Conservation (phyloP, 2,797 vertebrate genomes). For the Phalloptychus januarius region DNA sequence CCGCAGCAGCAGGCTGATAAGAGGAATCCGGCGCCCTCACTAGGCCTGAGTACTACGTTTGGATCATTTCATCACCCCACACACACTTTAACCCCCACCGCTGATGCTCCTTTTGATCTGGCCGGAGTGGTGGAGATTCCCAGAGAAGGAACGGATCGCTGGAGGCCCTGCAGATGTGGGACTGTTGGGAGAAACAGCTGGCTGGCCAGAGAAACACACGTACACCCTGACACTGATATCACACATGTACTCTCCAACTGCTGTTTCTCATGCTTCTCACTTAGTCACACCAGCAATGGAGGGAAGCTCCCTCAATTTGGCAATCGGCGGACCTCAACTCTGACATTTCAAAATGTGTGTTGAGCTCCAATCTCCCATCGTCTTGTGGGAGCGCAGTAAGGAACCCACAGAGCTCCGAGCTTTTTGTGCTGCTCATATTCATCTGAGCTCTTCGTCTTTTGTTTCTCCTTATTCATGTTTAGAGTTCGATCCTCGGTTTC, state of each 20-base stretch:
- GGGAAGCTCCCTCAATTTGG: too few species aligned
- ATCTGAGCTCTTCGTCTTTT: background rate
- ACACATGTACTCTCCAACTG: constrained; percentile 68
- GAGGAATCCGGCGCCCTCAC: constrained; percentile 85
- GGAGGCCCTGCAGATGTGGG: constrained; percentile 73
- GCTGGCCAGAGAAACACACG: constrained; percentile 64
- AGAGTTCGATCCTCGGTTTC: background rate
- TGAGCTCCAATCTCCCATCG: background rate
- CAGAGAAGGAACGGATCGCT: constrained; percentile 82
- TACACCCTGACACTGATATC: constrained; percentile 77
- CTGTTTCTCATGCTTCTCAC: constrained; percentile 69
- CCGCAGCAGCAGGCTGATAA: constrained; percentile 89
- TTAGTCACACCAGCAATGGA: constrained; percentile 53
- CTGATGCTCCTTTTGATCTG: constrained; percentile 77
- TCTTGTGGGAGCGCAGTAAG: background rate
- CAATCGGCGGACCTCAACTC: background rate
- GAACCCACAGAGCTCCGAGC: background rate
- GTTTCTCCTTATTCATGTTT: background rate
- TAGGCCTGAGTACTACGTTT: constrained; percentile 83
- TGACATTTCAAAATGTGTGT: background rate
- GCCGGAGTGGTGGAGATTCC: constrained; percentile 85
- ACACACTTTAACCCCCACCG: constrained; percentile 65
- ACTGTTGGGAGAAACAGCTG: constrained; percentile 84
- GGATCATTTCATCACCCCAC: constrained; percentile 80
- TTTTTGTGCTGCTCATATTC: background rate